Evolutionary conservation across 2,113 vertebrate species (phyloP).

Genomic region (Pituophis catenifer): DNA sequence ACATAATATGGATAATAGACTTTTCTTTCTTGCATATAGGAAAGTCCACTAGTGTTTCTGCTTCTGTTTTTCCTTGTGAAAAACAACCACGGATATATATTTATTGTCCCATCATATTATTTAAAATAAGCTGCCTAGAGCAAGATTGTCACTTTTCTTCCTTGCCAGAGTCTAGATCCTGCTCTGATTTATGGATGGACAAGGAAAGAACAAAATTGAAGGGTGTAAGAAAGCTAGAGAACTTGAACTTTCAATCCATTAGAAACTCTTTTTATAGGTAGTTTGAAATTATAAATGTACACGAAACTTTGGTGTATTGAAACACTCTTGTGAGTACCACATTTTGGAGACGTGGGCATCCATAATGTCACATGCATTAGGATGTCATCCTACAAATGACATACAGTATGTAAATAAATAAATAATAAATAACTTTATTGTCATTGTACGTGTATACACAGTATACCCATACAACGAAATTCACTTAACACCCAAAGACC

Average conservation of each 20-base stretch:
- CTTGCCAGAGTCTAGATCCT: too few species aligned
- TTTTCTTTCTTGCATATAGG: not conserved
- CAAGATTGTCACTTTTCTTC: not conserved
- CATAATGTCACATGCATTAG: not conserved
- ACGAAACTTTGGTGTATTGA: not conserved
- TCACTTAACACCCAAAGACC: too few species aligned
- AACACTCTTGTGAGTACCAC: not conserved
- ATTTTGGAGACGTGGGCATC: not conserved
- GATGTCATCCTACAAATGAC: not conserved
- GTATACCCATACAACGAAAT: too few species aligned
- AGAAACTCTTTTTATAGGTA: not conserved
- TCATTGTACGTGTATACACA: too few species aligned
- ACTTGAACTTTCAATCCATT: not conserved
- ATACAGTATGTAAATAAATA: not conserved
- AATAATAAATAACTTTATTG: too few species aligned
- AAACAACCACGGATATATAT: not conserved
- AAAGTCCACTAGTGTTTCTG: not conserved
- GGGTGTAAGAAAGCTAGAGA: not conserved
- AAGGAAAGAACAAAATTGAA: not conserved
- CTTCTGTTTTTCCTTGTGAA: not conserved
- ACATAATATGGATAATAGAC: not conserved
- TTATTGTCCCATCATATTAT: not conserved
- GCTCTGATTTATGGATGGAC: not conserved
- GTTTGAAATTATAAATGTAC: not conserved
- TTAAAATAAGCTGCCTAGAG: not conserved